Percentiles rank a stretch among this genome's conserved stretches.
Evolutionary conservation across 2,113 vertebrate species (phyloP).

Genomic region (Rhadina sibilatrix): DNA sequence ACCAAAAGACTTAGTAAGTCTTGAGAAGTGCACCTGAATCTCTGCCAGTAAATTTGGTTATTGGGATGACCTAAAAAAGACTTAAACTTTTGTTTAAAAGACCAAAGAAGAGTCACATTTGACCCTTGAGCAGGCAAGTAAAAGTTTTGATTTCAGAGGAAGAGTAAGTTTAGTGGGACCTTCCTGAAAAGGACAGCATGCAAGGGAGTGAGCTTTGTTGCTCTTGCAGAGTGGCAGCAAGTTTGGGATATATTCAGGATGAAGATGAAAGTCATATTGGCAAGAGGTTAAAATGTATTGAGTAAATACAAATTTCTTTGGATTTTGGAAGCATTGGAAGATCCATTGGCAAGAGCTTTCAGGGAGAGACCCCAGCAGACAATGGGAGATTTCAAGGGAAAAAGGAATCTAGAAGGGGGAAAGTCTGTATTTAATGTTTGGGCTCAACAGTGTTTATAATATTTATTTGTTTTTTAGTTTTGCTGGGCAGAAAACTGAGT

Average conservation of each 20-base stretch:
- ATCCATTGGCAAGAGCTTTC: not conserved
- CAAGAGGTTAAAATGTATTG: not conserved
- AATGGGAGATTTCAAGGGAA: not conserved
- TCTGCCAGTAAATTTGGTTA: not conserved
- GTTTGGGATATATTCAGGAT: not conserved
- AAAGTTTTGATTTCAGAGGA: not conserved
- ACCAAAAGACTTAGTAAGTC: not conserved
- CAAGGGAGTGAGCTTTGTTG: not conserved
- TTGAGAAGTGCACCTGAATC: not conserved
- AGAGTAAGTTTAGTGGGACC: not conserved
- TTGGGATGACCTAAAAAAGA: not conserved
- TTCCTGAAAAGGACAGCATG: not conserved
- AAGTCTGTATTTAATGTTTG: not conserved
- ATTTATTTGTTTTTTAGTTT: not conserved
- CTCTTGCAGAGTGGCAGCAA: not conserved
- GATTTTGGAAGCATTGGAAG: not conserved
- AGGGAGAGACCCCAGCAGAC: not conserved
- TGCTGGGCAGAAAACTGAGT: not conserved
- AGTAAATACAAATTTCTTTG: not conserved
- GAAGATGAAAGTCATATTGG: not conserved
- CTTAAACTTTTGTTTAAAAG: not conserved
- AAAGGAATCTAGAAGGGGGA: not conserved
- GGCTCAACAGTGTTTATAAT: not conserved
- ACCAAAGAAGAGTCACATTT: accelerated
- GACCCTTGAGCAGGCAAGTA: not conserved